These are phyloP conservation scores for Zoroaster sp. DNA, from an alignment of 53 echinoderm and acorn worm genomes.

Conservation along the genomic window DNA sequence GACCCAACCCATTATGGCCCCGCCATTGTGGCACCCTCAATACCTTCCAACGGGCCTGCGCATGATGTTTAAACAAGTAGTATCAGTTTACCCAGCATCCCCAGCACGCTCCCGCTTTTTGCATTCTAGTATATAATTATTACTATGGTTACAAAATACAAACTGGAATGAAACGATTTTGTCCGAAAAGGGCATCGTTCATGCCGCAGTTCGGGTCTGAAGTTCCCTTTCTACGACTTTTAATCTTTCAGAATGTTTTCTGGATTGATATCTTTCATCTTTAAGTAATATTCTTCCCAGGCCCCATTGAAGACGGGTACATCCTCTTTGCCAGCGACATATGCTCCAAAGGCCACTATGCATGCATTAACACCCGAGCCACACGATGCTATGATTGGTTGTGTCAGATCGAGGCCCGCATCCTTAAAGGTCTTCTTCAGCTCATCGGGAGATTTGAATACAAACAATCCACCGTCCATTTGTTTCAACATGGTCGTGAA, in stretches of 20 bases:
- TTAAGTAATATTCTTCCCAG: constrained; percentile 81
- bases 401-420: constrained; percentile 68
- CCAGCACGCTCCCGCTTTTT: no score
- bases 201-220: no score
- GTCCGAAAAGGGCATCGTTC: no score
- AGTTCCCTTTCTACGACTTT: no score
- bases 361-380: constrained; percentile 87
- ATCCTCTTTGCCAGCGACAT: constrained; percentile 79
- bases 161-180: no score
- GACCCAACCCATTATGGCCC: no score
- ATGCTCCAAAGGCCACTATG: constrained; percentile 74
- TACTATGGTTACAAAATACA: no score
- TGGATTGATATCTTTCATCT: constrained; percentile 48
- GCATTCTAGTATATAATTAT: no score
- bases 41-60: no score
- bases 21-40: no score
- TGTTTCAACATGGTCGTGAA: constrained; percentile 63
- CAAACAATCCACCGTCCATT: constrained; percentile 14
- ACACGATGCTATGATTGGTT: constrained; percentile 77
- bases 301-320: constrained; percentile 83
- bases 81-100: no score
- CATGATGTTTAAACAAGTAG: no score
- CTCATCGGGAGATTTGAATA: constrained; percentile 71
- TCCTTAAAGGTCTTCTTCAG: constrained; percentile 69
- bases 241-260: constrained; percentile 27